Conservation (phyloP, 2,797 vertebrate genomes). For the Sebastes dallii region DNA sequence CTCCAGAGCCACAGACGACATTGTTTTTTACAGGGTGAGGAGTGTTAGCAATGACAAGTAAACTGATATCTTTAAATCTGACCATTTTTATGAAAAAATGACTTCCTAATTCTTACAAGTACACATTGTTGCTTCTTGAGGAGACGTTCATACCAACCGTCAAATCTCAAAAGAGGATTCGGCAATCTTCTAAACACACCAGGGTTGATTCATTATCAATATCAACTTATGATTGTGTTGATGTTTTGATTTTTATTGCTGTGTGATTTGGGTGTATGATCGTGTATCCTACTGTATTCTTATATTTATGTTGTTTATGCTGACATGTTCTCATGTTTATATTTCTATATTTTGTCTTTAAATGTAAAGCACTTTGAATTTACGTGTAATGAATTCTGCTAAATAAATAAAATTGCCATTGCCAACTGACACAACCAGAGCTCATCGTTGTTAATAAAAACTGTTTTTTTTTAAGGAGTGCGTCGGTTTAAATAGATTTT, state of each 20-base stretch:
- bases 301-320: too few species aligned
- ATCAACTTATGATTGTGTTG: neutral
- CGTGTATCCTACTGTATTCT: fast-evolving
- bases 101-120: neutral
- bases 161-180: neutral
- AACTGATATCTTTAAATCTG: neutral
- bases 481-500: neutral
- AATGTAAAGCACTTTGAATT: neutral
- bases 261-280: too few species aligned
- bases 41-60: neutral
- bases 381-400: fast-evolving
- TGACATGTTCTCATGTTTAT: neutral
- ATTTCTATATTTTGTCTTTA: neutral
- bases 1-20: neutral
- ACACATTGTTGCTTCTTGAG: neutral
- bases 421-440: neutral
- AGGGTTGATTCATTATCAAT: neutral
- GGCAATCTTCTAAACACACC: neutral
- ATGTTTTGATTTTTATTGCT: neutral
- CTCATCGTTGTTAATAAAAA: neutral
- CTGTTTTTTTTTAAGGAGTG: neutral
- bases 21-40: neutral
- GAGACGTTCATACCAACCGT: neutral
- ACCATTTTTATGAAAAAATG: neutral
- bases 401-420: neutral